Evolutionary conservation across 2,797 vertebrate species (phyloP), one percentile per base, ranked within the genome.

Genomic region (Todus mexicanus): DNA sequence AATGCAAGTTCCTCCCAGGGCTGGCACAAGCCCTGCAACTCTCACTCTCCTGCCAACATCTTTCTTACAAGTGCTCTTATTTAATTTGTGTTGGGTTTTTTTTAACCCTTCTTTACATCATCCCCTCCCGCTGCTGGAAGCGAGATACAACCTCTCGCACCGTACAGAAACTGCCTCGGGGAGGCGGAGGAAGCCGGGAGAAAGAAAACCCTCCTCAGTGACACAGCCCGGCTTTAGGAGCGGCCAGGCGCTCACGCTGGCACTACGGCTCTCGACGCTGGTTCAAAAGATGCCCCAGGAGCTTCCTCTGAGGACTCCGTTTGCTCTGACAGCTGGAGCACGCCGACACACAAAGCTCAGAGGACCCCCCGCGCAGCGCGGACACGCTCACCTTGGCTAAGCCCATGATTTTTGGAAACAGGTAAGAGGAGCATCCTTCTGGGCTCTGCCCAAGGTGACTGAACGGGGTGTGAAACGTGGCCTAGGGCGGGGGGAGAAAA

Each of bases 391-490:
- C 99, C 98, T 99, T 99, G 73, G 97, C 94, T 25, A 80, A 6
- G 20, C 99, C 98, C 99, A 99, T 99, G 0, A 99, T 97, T 95
- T 97, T 99, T 57, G 99, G 99, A 91, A 99, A 99, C 27, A 97
- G 98, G 87, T 99, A 99, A 43, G 99, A 98, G 27, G 99, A 99
- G 88, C 99, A 99, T 5, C 98, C 99, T 82, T 99, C 99, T 2
- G 99, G 98, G 88, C 97, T 98, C 95, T 98, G 98, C 26, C 99
- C 99, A 56, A 99, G 97, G 45, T 98, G 97, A 88, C 95, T 98
- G 96, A 99, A 99, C 0, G 99, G 99, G 2, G 97, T 98, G 53
- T 99, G 98, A 97, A 99, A 99, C 0, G 98, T 98, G 20, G 99
- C 99, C 99, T 99, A 35, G 42, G n/a, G n/a, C n/a, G n/a, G n/a